A percentile compares a stretch with the other conserved stretches of the same genome.
Evolutionary conservation across 2,113 vertebrate genomes (phyloP).

Genomic region (Ciconia maguari): DNA sequence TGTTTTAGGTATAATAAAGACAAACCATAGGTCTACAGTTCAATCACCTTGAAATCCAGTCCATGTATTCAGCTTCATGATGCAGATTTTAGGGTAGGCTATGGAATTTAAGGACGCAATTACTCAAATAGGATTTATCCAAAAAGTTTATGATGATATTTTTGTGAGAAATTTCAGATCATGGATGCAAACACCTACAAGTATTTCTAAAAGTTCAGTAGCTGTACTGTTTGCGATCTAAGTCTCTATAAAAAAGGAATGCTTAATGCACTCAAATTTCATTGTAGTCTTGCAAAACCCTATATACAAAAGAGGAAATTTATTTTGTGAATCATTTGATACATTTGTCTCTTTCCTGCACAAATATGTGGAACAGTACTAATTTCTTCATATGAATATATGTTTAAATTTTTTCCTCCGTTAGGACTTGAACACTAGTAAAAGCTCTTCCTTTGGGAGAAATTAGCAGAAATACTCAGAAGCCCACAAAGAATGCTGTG

Average conservation of each 20-base stretch:
- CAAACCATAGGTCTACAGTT: background rate
- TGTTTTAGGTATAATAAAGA: background rate
- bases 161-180: background rate
- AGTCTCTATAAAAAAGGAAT: rapidly evolving
- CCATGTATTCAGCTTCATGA: background rate
- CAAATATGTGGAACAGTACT: background rate
- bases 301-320: background rate
- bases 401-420: background rate
- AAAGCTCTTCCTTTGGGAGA: background rate
- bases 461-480: background rate
- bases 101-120: background rate
- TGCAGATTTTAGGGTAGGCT: background rate
- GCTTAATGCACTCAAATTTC: background rate
- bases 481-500: background rate
- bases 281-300: background rate
- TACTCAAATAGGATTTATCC: background rate
- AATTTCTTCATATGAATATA: background rate
- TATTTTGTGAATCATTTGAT: background rate
- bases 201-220: background rate
- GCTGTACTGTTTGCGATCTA: background rate
- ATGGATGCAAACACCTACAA: background rate
- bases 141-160: rapidly evolving
- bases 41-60: background rate
- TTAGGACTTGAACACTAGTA: background rate
- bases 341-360: background rate